Evolutionary conservation across 2,797 vertebrate genomes (phyloP), one percentile per base, ranked within the genome.

Genomic region (Australoheros facetus): DNA sequence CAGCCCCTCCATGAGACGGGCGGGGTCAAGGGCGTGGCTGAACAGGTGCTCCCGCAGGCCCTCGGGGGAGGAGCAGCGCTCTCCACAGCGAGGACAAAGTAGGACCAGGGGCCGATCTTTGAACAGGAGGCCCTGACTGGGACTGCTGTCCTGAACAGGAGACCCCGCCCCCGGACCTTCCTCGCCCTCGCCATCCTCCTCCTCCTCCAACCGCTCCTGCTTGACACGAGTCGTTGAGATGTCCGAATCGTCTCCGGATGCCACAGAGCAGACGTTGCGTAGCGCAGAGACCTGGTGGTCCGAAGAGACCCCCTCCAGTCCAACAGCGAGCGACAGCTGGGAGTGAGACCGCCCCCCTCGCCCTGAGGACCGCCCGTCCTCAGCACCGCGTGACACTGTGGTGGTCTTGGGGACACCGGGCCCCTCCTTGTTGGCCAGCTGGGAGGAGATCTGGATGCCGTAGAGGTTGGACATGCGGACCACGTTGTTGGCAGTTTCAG

Each of bases 391-490:
- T 59, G 91, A 84, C 62, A 57, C 78, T 0, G 73, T 16, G 6
- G 77, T 51, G 54, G 81, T 71, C 85, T 92, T 92, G 53, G 81
- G 77, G 48, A 58, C 86, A 1, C 94, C 95, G 0, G 95, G 85
- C 1, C 88, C 91, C 7, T 97, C 96, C 87, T 97, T 98, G 3
- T 79, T 88, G 17, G 96, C 84, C 81, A 97, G 96, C 86, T 98
- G 98, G 0, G 98, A 94, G 1, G 98, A 99, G 91, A 99, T 99
- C 95, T 99, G 98, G 84, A 99, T 99, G 56, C 98, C 98, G 0
- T 99, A 99, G n/a, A 99, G 83, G 93, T 99, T 99, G 82, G 98
- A 99, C 83, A 98, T 97, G 77, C 97, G 97, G 26, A 97, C 93
- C 0, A 93, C 78, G 79, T 98, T 97, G 0, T 96, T 85, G 69